phyloP scores from a whole-genome alignment of 2,797 vertebrate genomes.

The Trachops cirrhosus region DNA sequence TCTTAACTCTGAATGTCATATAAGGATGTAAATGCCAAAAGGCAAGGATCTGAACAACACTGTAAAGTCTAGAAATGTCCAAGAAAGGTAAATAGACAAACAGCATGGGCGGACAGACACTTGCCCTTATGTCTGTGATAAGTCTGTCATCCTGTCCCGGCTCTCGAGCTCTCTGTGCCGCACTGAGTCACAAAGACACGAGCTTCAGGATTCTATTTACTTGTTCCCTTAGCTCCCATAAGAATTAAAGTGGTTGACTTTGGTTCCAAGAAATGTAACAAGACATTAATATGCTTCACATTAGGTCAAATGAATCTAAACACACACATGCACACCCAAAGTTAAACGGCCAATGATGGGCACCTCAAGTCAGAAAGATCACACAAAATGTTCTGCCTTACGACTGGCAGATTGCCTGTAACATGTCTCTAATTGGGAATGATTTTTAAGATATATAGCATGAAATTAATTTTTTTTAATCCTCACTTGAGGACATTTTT shows the following conservation, averaged over 20 bases:
- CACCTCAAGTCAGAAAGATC: neutral
- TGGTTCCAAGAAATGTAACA: neutral
- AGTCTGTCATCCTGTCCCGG: neutral
- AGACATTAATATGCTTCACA: neutral
- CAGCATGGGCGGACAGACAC: neutral
- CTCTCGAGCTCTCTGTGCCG: neutral
- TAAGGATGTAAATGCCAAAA: neutral
- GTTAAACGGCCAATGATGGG: neutral
- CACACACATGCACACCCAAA: neutral
- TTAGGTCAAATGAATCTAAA: neutral
- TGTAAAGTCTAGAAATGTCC: slow-evolving; percentile 13
- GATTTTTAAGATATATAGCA: neutral
- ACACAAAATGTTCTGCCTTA: neutral
- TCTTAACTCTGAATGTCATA: neutral
- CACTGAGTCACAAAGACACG: neutral
- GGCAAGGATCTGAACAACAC: neutral
- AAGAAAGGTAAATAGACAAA: neutral
- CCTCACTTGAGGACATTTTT: neutral
- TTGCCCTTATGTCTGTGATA: neutral
- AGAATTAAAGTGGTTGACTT: slow-evolving; percentile 15
- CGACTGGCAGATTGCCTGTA: neutral
- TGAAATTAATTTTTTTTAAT: neutral
- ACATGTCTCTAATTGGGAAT: neutral
- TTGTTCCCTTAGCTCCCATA: neutral
- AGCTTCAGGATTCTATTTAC: neutral